Evolutionary conservation across 2,797 vertebrate species (phyloP).

Genomic region (Gallinago solitaria): DNA sequence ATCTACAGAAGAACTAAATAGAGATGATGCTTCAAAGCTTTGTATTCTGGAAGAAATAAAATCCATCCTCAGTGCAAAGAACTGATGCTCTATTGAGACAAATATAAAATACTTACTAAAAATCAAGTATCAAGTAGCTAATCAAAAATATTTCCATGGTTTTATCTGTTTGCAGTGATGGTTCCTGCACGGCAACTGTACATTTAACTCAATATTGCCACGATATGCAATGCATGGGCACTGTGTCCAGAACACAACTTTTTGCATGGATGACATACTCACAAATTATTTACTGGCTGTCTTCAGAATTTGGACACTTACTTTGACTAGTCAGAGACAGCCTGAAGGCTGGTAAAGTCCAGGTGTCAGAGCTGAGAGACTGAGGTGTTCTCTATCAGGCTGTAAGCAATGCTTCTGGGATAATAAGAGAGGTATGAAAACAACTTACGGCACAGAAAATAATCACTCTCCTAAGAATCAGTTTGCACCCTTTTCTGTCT

Average conservation of each 20-base stretch:
- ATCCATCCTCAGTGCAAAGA: neutral
- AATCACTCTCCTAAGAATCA: neutral
- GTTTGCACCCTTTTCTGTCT: neutral
- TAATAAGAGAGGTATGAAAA: neutral
- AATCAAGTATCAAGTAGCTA: neutral
- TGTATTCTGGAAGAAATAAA: neutral
- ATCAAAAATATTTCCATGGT: neutral
- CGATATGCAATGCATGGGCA: neutral
- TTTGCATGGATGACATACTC: fast-evolving
- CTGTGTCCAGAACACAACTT: neutral
- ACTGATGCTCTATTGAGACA: neutral
- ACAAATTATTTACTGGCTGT: neutral
- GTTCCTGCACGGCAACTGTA: neutral
- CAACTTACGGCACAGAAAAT: neutral
- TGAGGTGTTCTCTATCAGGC: neutral
- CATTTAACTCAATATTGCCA: neutral
- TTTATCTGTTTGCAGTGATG: neutral
- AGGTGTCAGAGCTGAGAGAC: neutral
- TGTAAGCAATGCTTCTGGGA: fast-evolving
- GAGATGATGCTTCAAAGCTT: neutral
- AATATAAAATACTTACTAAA: neutral
- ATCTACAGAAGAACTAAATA: neutral
- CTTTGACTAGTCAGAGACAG: neutral
- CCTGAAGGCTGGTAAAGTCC: neutral
- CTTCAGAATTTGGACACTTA: neutral